Evolutionary conservation across 1,140 invertebrate genomes (phyloP), one percentile per base, ranked within the genome.

Genomic region (Listronotus oregonensis): DNA sequence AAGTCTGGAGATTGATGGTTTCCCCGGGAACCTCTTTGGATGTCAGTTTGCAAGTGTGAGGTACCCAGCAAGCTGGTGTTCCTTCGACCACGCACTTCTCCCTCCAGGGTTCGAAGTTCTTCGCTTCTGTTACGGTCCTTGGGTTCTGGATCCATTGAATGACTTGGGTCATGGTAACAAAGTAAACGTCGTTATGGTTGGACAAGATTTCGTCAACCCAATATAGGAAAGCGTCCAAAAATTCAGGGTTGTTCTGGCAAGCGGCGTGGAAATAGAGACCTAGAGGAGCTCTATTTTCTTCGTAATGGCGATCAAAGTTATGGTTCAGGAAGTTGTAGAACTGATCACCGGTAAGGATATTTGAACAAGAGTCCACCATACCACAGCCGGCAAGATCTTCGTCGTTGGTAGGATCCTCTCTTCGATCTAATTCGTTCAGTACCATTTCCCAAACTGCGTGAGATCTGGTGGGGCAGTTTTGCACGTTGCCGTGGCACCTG

Each of bases 391-490:
- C 92, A 3, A 97, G 81, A 72, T 94, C 92, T 78, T 97, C 94
- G 75, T 96, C 94, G 74, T 94, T 93, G 66, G 84, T 88, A 0
- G 94, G 94, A 77, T 96, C 93, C 79, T 96, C 95, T 64, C 95
- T 86, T 65, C 94, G 85, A 81, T 97, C 94, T 71, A 96, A 80
- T 78, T 97, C 94, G 77, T 97, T 97, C 90, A 97, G 94, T n/a
- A 96, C 94, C 92, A 97, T 96, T 81, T 97, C 95, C 95, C 95
- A 97, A 10, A 96, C 94, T 21, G 94, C 94, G 77, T 96, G 94
- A 67, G 84, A 91, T 77, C 94, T 88, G 0, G 94, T 95, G 12
- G 94, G 95, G 75, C 94, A 97, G 73, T 90, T 93, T 79, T 96
- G 94, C 31, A 94, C 82, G 78, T 97, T 96, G 60, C 95, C 95